phyloP scores from a whole-genome alignment of 1,140 invertebrate species.

The Bombus superbus region DNA sequence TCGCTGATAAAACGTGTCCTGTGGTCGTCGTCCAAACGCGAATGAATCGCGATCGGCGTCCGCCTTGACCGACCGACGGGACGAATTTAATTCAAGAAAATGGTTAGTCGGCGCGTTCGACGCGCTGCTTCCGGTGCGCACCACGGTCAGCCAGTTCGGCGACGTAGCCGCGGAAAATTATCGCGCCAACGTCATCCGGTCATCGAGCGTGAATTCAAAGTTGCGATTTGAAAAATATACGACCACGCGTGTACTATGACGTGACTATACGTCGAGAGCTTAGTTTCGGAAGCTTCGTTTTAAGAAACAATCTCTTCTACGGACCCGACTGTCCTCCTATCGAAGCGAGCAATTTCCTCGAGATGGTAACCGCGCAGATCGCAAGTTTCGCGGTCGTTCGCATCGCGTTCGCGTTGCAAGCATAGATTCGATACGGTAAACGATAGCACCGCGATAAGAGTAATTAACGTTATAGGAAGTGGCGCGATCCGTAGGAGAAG shows the following conservation, averaged over 20 bases:
- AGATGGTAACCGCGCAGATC: not conserved
- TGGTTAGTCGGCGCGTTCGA: not conserved
- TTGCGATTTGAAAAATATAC: too few species aligned
- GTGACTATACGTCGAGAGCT: too few species aligned
- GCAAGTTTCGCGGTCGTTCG: not conserved
- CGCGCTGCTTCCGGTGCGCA: not conserved
- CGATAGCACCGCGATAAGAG: constrained; percentile 57
- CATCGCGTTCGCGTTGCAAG: not conserved
- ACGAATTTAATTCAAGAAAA: constrained; percentile 20
- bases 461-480: constrained; percentile 67
- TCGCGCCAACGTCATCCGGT: too few species aligned
- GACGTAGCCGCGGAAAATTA: not conserved
- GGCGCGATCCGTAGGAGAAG: constrained; percentile 51
- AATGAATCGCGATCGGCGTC: constrained; percentile 41
- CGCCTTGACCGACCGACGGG: constrained; percentile 23
- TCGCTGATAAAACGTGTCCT: constrained; percentile 59
- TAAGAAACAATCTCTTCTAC: too few species aligned
- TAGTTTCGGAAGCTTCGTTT: too few species aligned
- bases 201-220: too few species aligned
- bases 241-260: too few species aligned
- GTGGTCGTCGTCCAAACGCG: constrained; percentile 3
- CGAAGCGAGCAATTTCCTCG: not conserved
- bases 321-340: not conserved
- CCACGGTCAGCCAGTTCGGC: not conserved
- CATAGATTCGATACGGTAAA: constrained; percentile 47